These are phyloP conservation scores for Ptycholaimellus sp. DNA, from an alignment of 2,888 invertebrate species.

Conservation along the genomic window DNA sequence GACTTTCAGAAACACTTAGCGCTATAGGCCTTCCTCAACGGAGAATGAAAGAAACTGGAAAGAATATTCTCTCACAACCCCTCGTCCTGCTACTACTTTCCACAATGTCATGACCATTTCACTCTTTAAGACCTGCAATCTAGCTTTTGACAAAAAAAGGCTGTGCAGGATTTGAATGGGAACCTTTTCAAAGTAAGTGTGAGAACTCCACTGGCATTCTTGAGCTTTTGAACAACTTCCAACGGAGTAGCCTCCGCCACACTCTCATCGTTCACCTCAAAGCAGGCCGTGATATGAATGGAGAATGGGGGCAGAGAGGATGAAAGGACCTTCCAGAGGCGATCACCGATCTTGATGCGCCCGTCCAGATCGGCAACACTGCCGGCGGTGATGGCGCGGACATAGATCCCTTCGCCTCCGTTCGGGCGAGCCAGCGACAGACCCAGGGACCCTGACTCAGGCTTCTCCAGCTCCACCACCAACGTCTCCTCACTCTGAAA, in stretches of 20 bases:
- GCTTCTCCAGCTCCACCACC: slow-evolving; percentile 11
- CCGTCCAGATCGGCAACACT: slow-evolving; percentile 18
- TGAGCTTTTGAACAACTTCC: slow-evolving; percentile 19
- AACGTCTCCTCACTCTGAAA: too few relatives aligned
- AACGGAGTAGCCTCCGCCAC: slow-evolving; percentile 15
- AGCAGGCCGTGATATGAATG: not conserved
- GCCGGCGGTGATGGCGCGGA: slow-evolving; percentile 14
- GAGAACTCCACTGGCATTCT: slow-evolving; percentile 9
- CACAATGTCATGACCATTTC: too few relatives aligned
- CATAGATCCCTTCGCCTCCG: slow-evolving; percentile 11
- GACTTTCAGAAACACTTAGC: too few relatives aligned
- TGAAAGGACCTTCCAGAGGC: slow-evolving; percentile 7
- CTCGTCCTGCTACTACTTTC: too few relatives aligned
- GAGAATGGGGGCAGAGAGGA: not conserved
- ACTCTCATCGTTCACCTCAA: slow-evolving; percentile 14
- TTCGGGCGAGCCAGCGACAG: slow-evolving; percentile 18
- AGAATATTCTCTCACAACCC: too few relatives aligned
- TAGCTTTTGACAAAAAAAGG: too few relatives aligned
- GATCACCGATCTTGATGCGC: slow-evolving; percentile 14
- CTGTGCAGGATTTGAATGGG: too few relatives aligned
- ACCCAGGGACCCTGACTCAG: slow-evolving; percentile 9
- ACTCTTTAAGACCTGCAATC: too few relatives aligned
- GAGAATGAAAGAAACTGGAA: too few relatives aligned
- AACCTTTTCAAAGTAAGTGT: too few relatives aligned
- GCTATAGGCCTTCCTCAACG: too few relatives aligned